Evolutionary conservation across 2,797 vertebrate genomes (phyloP).

Genomic region (Melanotaenia pygmaea): DNA sequence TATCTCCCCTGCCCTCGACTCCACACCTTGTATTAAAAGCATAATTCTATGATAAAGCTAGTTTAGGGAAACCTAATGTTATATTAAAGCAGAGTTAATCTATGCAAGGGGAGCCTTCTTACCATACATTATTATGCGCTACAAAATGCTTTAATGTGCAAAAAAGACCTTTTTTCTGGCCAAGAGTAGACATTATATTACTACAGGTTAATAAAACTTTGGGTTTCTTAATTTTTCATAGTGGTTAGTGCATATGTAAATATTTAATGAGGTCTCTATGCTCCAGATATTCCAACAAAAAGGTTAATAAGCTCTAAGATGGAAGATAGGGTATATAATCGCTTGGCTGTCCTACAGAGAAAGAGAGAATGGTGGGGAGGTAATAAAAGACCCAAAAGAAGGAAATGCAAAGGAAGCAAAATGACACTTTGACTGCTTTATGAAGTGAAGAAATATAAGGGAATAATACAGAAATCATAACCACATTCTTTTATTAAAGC

Average conservation of each 20-base stretch:
- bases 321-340: conserved; percentile 76
- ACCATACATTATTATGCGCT: conserved; percentile 82
- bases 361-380: conserved; percentile 46
- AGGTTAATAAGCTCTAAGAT: conserved; percentile 82
- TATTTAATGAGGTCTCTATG: conserved; percentile 85
- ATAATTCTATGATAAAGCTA: conserved; percentile 84
- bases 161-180: conserved; percentile 72
- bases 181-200: conserved; percentile 82
- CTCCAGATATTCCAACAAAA: conserved; percentile 84
- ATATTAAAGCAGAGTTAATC: conserved; percentile 85
- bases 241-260: conserved; percentile 84
- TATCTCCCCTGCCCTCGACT: conserved; percentile 43
- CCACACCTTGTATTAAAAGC: conserved; percentile 81
- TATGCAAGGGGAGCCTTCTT: conserved; percentile 77
- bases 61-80: conserved; percentile 86
- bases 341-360: conserved; percentile 64
- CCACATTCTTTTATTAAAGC: conserved; percentile 11
- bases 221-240: conserved; percentile 85
- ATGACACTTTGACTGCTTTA: conserved; percentile 38
- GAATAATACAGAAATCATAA: conserved; percentile 19
- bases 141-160: conserved; percentile 82
- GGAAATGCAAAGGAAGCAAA: conserved; percentile 31
- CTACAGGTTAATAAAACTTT: conserved; percentile 86
- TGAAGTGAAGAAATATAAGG: conserved; percentile 27
- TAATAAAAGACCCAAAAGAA: conserved; percentile 54